Evolutionary conservation across 2,113 vertebrate genomes (phyloP).

Genomic region (Benitochromis conjunctus): DNA sequence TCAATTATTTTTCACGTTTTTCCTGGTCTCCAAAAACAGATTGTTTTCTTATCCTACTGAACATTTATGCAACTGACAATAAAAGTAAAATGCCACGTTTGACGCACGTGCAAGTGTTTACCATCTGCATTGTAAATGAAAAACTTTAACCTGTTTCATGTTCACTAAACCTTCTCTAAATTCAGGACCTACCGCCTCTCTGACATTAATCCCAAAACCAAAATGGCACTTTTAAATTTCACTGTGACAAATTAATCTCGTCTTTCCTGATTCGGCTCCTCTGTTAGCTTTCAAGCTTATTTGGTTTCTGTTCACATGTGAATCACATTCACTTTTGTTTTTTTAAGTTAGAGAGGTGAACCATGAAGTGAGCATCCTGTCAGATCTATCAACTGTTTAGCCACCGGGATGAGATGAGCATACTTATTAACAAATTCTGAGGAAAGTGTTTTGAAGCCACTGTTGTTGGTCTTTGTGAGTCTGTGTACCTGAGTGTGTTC

Average conservation of each 20-base stretch:
- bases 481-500: conserved; percentile 79
- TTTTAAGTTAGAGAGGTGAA: background rate
- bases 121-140: background rate
- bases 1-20: background rate
- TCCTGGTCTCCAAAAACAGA: background rate
- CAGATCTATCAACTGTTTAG: background rate
- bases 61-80: background rate
- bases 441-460: background rate
- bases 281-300: background rate
- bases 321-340: background rate
- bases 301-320: background rate
- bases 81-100: background rate
- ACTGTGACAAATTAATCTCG: background rate
- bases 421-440: background rate
- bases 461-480: background rate
- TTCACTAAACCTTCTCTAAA: background rate
- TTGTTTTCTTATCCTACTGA: background rate
- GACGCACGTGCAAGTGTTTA: background rate
- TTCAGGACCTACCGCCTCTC: background rate
- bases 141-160: background rate
- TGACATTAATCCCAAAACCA: background rate
- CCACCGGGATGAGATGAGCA: background rate
- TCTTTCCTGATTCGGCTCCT: background rate
- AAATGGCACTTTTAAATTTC: background rate
- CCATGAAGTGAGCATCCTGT: background rate